These are phyloP conservation scores for Aphaenogaster rudis DNA, from an alignment of 1,140 invertebrate genomes.

Conservation along the genomic window DNA sequence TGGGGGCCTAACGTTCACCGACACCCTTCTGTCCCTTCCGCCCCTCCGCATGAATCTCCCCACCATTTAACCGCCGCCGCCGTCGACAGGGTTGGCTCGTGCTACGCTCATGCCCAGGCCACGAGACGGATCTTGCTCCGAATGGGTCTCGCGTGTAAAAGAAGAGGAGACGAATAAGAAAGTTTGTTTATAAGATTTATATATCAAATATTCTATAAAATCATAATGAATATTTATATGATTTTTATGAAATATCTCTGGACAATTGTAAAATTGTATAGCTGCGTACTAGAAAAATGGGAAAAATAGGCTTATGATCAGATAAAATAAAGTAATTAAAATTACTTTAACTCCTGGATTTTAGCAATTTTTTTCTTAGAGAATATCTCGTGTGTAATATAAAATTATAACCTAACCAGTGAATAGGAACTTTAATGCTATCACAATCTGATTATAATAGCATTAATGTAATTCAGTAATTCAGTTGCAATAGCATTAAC, in stretches of 20 bases:
- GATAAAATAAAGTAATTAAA: neutral
- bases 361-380: neutral
- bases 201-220: neutral
- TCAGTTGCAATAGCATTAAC: neutral
- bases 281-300: neutral
- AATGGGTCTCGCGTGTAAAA: neutral
- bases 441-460: neutral
- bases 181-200: neutral
- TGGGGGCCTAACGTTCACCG: constrained; percentile 45
- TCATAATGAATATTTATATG: neutral
- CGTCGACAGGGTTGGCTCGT: constrained; percentile 59
- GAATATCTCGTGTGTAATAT: neutral
- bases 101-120: constrained; percentile 10
- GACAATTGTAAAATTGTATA: neutral
- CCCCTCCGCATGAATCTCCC: constrained; percentile 56
- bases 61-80: constrained; percentile 45
- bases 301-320: neutral
- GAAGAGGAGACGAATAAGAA: neutral
- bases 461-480: neutral
- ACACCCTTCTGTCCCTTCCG: constrained; percentile 61
- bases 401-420: neutral
- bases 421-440: neutral
- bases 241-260: neutral
- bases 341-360: neutral
- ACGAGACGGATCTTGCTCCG: neutral